Conservation (phyloP, 2,113 vertebrate genomes). For the Nycticorax nycticorax region DNA sequence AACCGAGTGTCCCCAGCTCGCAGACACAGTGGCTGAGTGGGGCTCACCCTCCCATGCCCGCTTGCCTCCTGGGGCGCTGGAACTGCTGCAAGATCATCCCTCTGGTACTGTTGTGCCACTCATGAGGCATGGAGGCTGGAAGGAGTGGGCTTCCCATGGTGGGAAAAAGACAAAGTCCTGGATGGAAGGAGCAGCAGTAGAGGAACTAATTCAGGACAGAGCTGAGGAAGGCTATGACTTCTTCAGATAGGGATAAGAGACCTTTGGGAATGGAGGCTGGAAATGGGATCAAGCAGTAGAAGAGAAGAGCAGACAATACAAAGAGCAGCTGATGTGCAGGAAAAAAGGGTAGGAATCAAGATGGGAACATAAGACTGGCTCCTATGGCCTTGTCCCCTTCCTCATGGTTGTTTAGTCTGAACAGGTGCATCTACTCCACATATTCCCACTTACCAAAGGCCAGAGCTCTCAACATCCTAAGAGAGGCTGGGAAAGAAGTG, state of each 20-base stretch:
- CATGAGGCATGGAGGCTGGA: neutral
- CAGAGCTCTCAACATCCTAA: neutral
- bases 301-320: neutral
- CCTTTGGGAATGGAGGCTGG: neutral
- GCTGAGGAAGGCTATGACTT: neutral
- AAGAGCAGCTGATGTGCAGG: neutral
- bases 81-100: neutral
- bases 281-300: neutral
- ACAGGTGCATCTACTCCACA: neutral
- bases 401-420: neutral
- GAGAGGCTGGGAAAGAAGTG: neutral
- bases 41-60: accelerated
- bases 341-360: too few species aligned
- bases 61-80: neutral
- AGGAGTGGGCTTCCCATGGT: neutral
- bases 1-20: neutral
- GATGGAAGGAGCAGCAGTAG: neutral
- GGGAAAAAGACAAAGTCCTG: neutral
- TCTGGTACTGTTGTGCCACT: accelerated
- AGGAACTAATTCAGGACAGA: neutral
- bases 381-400: neutral
- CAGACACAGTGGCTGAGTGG: accelerated
- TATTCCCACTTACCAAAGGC: neutral
- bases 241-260: neutral
- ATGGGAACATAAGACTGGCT: neutral